phyloP scores from a whole-genome alignment of 2,113 vertebrate genomes.

The Lophochroa leadbeateri region DNA sequence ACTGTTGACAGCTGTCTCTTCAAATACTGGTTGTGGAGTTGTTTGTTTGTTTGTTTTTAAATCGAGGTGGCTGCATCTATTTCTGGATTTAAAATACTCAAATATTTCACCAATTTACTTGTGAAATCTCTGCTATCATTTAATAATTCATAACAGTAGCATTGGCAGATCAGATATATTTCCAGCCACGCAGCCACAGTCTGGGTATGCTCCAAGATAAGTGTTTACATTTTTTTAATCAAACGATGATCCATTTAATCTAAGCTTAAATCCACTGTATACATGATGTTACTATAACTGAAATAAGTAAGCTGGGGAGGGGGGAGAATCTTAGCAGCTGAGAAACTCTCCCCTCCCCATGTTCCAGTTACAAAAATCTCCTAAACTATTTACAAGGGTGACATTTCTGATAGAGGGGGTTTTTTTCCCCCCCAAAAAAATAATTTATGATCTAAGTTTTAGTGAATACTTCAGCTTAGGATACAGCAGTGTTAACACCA shows the following conservation, averaged over 20 bases:
- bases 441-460: conserved; percentile 26
- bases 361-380: conserved; percentile 67
- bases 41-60: not conserved
- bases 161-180: not conserved
- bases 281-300: conserved; percentile 47
- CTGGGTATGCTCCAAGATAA: not conserved
- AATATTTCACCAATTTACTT: conserved; percentile 37
- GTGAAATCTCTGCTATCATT: not conserved
- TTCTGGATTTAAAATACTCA: conserved; percentile 60
- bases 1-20: conserved; percentile 72
- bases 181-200: conserved; percentile 19
- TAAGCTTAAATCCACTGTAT: conserved; percentile 40
- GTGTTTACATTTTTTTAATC: not conserved
- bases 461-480: conserved; percentile 48
- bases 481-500: conserved; percentile 22
- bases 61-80: conserved; percentile 17
- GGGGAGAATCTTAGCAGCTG: conserved; percentile 61
- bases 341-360: conserved; percentile 49
- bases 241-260: conserved; percentile 50
- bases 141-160: conserved; percentile 24
- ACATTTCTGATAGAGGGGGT: conserved; percentile 39
- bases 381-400: conserved; percentile 65
- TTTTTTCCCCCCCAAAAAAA: not conserved
- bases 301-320: conserved; percentile 32
- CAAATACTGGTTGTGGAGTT: conserved; percentile 20